Base-by-base conservation (phyloP, 1,140 invertebrate genomes). In the Euwallacea fornicatus region DNA sequence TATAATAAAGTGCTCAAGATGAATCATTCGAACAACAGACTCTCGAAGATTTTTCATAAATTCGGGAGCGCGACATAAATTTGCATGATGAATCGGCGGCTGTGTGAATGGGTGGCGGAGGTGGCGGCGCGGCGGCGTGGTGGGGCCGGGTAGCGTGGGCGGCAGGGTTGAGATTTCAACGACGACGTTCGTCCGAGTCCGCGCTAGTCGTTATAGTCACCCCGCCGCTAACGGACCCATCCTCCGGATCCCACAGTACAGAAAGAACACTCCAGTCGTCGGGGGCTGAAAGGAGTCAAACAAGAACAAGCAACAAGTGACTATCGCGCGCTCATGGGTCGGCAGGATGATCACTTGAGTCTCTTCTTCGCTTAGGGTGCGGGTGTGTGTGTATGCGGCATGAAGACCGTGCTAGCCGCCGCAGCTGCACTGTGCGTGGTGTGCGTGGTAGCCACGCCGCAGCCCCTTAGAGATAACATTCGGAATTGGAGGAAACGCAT, bases 361-460 rank as follows among this genome's bases (percentile, higher is more conserved):
- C 53, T 69, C 53, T 53, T 43, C 41, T 60, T 10, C 8, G 54
- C 41, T 61, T 61, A 65, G 69, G 73, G 72, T 72, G 64, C 55
- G 50, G n/a, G 74, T 76, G 73, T 70, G 73, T 69, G 74, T 76
- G 76, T 72, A 76, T 75, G 75, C 74, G 76, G 78, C 71, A 81
- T 81, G 80, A 78, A 78, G 80, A 78, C 78, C 75, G 75, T 79
- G 74, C 68, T 80, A 74, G 78, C 79, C 67, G 62, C 59, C 66
- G 60, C 61, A 64, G 71, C 71, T 74, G 76, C 74, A 67, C 73
- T 81, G 70, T 81, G 79, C 78, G 78, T 79, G 78, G 79, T 72
- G 71, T 72, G 78, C 75, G 80, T 78, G 66, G 75, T 80, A 58
- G 80, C 80, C 76, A 78, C 76, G 64, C 78, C 80, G 73, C 79